These are phyloP conservation scores for Drosophila fulvimacula DNA, from an alignment of 2,888 invertebrate genomes.

Conservation along the genomic window DNA sequence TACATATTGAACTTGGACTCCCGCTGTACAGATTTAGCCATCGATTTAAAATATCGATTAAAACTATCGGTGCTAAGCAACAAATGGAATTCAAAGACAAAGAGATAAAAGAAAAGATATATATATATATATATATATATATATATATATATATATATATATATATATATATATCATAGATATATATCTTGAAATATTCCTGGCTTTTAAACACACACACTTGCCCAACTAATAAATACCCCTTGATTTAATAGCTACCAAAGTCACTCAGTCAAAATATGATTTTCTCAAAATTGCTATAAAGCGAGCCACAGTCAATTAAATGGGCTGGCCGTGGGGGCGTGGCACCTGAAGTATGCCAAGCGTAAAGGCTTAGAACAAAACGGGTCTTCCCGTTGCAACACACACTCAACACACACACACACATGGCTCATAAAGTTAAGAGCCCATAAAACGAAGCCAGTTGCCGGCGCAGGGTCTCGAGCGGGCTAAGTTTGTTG, in stretches of 20 bases:
- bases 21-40: neutral
- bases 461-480: neutral
- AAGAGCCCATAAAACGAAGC: slow-evolving; percentile 24
- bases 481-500: neutral
- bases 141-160: neutral
- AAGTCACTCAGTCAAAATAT: neutral
- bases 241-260: neutral
- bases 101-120: neutral
- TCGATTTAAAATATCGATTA: neutral
- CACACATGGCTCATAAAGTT: slow-evolving; percentile 28
- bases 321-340: neutral
- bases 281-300: slow-evolving; percentile 1
- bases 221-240: neutral
- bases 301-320: neutral
- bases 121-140: neutral
- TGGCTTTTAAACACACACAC: neutral
- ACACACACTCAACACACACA: neutral
- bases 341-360: slow-evolving; percentile 15
- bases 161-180: neutral
- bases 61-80: neutral
- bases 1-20: neutral
- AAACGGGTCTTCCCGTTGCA: slow-evolving; percentile 41
- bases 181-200: neutral
- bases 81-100: neutral
- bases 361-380: slow-evolving; percentile 47